A percentile compares a stretch with the other conserved stretches of the same genome.
These are phyloP conservation scores for Falco naumanni DNA, from an alignment of 2,797 vertebrate species.

Conservation along the genomic window DNA sequence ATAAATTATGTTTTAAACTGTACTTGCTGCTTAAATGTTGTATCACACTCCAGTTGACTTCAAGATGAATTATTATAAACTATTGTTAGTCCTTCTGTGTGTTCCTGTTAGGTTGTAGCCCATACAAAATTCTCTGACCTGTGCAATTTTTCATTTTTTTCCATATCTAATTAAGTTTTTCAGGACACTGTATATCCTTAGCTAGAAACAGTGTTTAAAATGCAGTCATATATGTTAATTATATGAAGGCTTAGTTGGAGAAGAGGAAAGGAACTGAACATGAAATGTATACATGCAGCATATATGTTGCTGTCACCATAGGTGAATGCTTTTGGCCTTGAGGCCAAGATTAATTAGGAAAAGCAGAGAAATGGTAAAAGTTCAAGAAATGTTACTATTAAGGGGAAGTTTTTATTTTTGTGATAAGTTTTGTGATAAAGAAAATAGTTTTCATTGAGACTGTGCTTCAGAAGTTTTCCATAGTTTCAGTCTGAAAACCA, in stretches of 20 bases:
- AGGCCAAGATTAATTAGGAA: neutral
- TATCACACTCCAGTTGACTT: neutral
- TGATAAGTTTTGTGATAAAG: neutral
- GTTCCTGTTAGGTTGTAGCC: neutral
- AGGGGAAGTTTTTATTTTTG: neutral
- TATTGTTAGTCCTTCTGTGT: neutral
- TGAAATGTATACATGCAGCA: neutral
- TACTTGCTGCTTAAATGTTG: neutral
- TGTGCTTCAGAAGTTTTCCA: neutral
- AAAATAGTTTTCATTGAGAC: neutral
- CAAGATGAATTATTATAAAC: neutral
- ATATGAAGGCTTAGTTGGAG: neutral
- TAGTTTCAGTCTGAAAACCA: neutral
- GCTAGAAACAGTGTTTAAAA: neutral
- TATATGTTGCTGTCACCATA: neutral
- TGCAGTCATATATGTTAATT: neutral
- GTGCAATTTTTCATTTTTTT: neutral
- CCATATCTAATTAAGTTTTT: neutral
- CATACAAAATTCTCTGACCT: neutral
- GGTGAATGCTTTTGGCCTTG: neutral
- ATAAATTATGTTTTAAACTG: neutral
- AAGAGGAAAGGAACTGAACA: neutral
- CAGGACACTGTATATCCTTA: neutral
- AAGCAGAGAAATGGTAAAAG: neutral
- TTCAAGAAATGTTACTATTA: neutral